Conservation (phyloP, 2,113 vertebrate species). For the Megaleporinus macrocephalus region DNA sequence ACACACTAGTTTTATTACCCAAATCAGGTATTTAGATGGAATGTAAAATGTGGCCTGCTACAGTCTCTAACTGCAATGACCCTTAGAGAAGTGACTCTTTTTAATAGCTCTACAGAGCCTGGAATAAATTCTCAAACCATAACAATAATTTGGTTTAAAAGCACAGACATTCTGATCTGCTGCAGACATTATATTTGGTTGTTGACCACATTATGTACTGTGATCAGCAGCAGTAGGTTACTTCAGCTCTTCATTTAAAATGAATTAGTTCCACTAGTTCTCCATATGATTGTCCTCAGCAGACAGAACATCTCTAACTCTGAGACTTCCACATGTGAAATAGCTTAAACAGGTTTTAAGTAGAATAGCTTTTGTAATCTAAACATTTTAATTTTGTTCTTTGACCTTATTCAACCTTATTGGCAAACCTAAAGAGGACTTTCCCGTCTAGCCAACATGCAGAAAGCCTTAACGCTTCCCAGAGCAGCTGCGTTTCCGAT, state of each 20-base stretch:
- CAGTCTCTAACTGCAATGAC: too few relatives aligned
- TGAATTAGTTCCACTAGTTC: background rate
- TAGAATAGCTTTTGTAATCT: background rate
- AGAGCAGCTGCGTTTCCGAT: slow-evolving; percentile 98
- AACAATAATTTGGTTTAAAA: too few relatives aligned
- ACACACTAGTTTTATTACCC: too few relatives aligned
- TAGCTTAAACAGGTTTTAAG: background rate
- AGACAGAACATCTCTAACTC: background rate
- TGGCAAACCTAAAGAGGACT: slow-evolving; percentile 81
- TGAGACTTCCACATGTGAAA: background rate
- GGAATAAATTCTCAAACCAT: too few relatives aligned
- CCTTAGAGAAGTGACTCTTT: too few relatives aligned
- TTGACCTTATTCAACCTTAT: slow-evolving; percentile 83
- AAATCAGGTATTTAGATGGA: too few relatives aligned
- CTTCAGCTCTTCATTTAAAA: background rate
- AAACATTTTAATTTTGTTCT: slow-evolving; percentile 69
- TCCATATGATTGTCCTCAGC: background rate
- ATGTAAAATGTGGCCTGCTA: too few relatives aligned
- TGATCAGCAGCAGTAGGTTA: background rate
- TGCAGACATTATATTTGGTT: too few relatives aligned
- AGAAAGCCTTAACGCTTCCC: slow-evolving; percentile 99
- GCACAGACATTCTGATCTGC: too few relatives aligned
- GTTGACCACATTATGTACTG: too few relatives aligned
- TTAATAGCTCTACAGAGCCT: too few relatives aligned
- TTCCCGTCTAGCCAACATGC: slow-evolving; percentile 77